Percentiles rank a stretch among this genome's conserved stretches.
Conservation (phyloP, 2,888 invertebrate genomes). For the Pterostichus madidus region DNA sequence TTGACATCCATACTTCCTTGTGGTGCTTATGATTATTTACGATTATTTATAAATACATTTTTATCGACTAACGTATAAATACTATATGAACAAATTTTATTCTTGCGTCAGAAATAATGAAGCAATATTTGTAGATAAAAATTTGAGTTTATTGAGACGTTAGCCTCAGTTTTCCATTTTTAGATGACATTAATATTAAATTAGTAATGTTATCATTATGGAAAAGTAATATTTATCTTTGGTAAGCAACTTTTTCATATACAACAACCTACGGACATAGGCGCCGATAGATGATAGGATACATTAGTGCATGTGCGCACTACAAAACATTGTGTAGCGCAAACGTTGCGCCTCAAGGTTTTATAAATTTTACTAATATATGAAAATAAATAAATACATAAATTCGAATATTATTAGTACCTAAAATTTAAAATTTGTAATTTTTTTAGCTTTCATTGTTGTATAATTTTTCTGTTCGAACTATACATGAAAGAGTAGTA, state of each 20-base stretch:
- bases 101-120: background rate
- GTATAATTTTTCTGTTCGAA: too few species aligned
- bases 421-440: too few species aligned
- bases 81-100: background rate
- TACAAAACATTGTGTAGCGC: too few species aligned
- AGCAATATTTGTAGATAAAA: slow-evolving; percentile 20
- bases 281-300: background rate
- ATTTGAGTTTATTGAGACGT: slow-evolving; percentile 12
- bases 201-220: slow-evolving; percentile 16
- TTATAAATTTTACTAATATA: too few species aligned
- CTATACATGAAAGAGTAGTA: too few species aligned
- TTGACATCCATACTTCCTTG: too few species aligned
- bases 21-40: too few species aligned
- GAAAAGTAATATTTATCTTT: background rate
- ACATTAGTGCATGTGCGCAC: too few species aligned
- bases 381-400: too few species aligned
- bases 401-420: too few species aligned
- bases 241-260: slow-evolving; percentile 2
- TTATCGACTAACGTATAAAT: background rate
- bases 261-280: background rate
- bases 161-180: slow-evolving; percentile 27
- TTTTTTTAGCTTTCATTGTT: too few species aligned
- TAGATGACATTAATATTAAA: slow-evolving; percentile 36
- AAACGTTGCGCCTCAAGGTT: too few species aligned
- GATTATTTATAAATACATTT: background rate